Evolutionary conservation across 1,140 invertebrate species (phyloP), one percentile per base, ranked within the genome.

Genomic region (Wiebesia pumilae): DNA sequence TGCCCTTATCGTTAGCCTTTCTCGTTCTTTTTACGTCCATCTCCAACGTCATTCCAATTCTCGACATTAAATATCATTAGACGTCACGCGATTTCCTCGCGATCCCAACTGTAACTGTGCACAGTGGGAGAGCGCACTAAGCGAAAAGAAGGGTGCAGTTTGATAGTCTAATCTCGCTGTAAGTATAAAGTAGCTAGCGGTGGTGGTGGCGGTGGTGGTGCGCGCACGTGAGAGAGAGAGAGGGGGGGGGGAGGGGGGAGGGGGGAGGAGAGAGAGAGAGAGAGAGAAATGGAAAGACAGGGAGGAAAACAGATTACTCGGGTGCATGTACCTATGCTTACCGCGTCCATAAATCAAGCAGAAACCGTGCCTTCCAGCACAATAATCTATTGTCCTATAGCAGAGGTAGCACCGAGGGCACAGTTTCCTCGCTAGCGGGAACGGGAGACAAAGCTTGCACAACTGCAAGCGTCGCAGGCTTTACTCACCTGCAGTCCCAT

Each of bases 401-500:
- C 7, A 4, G 38, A n/a, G 73, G 7, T 19, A 19, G 51, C n/a
- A 19, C 27, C 35, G 83, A 24, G 51, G 38, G 40, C 81, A 4
- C 81, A 51, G 27, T 75, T 38, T 43, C 71, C 14, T 14, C 27
- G 35, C 30, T 30, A 62, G 6, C 14, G 65, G 62, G 3, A 24
- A 24, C 58, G 38, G 3, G 83, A 85, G 77, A 80, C 83, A 79
- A 85, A 80, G 83, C 83, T 69, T 12, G 6, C 33, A 54, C 43
- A 14, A 75, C 73, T 43, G 16, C 6, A 4, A 40, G 16, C 54
- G 75, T 58, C 24, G 54, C 75, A 75, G 65, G 79, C 62, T 40
- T 43, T 81, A 54, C 81, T 78, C 83, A 85, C 62, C 78, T 73
- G 67, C 77, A 82, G 51, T 82, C 80, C 54, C 71, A 87, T 87